A percentile compares a stretch with the other conserved stretches of the same genome.
Evolutionary conservation across 2,797 vertebrate genomes (phyloP).

Genomic region (Ctenochaetus hawaiiensis): DNA sequence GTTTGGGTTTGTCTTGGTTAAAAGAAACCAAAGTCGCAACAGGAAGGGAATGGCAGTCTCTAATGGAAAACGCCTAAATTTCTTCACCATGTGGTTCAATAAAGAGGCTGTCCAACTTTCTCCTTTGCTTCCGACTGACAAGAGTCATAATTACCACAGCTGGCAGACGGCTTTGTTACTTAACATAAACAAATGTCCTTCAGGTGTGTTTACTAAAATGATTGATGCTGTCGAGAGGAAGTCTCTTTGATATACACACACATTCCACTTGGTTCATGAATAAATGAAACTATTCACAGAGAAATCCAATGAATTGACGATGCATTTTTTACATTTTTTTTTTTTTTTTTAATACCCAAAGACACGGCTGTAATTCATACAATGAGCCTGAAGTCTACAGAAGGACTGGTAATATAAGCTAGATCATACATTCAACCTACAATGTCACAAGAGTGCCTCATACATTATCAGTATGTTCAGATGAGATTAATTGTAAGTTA

Average conservation of each 20-base stretch:
- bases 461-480: constrained; percentile 43
- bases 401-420: constrained; percentile 20
- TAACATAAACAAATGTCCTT: background rate
- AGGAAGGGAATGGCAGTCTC: background rate
- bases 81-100: background rate
- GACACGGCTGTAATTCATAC: constrained; percentile 35
- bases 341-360: constrained; percentile 27
- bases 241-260: constrained; percentile 13
- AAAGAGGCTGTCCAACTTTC: constrained; percentile 1
- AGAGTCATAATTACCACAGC: background rate
- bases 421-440: constrained; percentile 50
- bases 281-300: constrained; percentile 23
- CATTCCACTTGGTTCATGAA: constrained; percentile 35
- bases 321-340: constrained; percentile 28
- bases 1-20: constrained; percentile 19
- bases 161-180: background rate
- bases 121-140: background rate
- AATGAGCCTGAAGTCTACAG: constrained; percentile 38
- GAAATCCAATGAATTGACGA: constrained; percentile 38
- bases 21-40: constrained; percentile 20
- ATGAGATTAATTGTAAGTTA: constrained; percentile 34
- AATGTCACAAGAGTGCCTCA: constrained; percentile 40
- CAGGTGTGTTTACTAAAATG: background rate
- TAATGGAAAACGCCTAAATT: constrained; percentile 1
- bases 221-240: background rate